Base-by-base conservation (phyloP, 2,797 vertebrate species). In the Eidolon dupreanum region DNA sequence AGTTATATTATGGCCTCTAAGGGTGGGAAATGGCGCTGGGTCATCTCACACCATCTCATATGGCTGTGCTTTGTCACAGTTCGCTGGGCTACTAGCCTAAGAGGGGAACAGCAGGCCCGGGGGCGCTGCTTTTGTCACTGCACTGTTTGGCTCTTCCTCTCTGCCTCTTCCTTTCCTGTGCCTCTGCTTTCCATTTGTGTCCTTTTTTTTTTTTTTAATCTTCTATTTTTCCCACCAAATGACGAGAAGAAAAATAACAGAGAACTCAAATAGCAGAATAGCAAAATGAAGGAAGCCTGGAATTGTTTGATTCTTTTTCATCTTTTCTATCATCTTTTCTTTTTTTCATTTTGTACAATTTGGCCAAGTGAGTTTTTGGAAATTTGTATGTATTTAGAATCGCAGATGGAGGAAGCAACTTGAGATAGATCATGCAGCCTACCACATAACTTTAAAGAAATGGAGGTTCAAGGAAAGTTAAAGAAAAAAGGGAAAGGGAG, bases 151-250 rank as follows among this genome's bases (percentile, higher is more conserved):
- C 89, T 89, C 73, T 82, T 85, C 88, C 74, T 95, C 43, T 78
- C 81, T 90, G 70, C 57, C 22, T 85, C 33, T 93, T 88, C 88
- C 74, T 46, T 93, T 94, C 93, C 94, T 84, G 79, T 22, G 79
- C 51, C 70, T 93, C 90, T 91, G 92, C 83, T 90, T 94, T 85
- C 88, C 74, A 90, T 91, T 94, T 93, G 82, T 87, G 83, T 75
- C 38, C 20, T 94, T 89, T 55, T 74, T 3, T 46, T 53, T 49
- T 70, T 28, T 73, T 61, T 49, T 22, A 88, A 74, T 46, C 81
- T 81, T 74, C 87, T 93, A 33, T 74, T 78, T 59, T 93, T 82
- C 57, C 51, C 78, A 91, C 57, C 74, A 79, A 87, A 91, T 61
- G 49, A 93, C 38, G 16, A 79, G 33, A 46, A 90, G 55, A 88